Base-by-base conservation (phyloP, 1,140 invertebrate genomes). In the Hycleus cichorii region DNA sequence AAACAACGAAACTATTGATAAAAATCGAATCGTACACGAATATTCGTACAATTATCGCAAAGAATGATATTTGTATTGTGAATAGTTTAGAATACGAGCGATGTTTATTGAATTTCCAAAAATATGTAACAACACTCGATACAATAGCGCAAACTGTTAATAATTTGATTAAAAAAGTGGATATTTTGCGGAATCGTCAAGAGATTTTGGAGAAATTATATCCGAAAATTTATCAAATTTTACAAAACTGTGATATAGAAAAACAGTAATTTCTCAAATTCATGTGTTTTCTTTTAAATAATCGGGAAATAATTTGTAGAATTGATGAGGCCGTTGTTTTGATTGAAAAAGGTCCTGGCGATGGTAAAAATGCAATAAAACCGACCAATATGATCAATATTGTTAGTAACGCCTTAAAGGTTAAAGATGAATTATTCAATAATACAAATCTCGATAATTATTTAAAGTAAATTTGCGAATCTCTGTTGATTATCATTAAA, bases 331-430 rank as follows among this genome's bases (percentile, higher is more conserved):
- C 53, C 12, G 44, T 51, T 39, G 47, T 47, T n/a, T 10, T 42
- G 24, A 52, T 54, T 10, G 39, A 9, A 11, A 49, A 57, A 57
- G 47, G 44, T 8, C 39, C 42, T 0, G 54, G 42, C 47, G 52
- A 48, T 26, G 38, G 39, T 45, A 18, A 55, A 12, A 42, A 18
- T 6, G 10, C 25, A 5, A 32, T 32, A 32, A 56, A 52, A 39
- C 40, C 46, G 12, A 56, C 45, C 6, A 39, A 44, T 39, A 63
- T 65, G 9, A 49, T 48, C n/a, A 56, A 59, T 32, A 51, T 60
- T 39, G 51, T 64, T 11, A 64, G 60, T 40, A 51, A 55, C 7
- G 59, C 60, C 10, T 24, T 65, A 10, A 67, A 63, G 48, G 11
- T 61, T 25, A 60, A 60, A 51, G 43, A 51, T 32, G 43, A 26